These are phyloP conservation scores for Prunella himalayana DNA, from an alignment of 2,113 vertebrate genomes.

Conservation along the genomic window DNA sequence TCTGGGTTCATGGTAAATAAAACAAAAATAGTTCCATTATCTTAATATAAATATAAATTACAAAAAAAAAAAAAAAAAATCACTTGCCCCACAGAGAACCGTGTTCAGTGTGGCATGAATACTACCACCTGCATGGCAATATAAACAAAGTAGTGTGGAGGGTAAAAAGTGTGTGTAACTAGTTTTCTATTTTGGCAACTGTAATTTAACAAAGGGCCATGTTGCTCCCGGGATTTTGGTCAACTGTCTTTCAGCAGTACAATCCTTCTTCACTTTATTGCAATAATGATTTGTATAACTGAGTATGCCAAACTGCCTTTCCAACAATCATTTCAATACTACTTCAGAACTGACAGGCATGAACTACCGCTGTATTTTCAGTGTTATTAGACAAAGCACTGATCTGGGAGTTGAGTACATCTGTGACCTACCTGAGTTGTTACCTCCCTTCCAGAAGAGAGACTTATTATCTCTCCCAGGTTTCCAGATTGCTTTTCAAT, in stretches of 20 bases:
- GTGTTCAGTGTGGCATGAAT: background rate
- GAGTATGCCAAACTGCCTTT: background rate
- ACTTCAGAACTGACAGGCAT: background rate
- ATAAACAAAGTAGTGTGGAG: background rate
- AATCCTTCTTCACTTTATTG: background rate
- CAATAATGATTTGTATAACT: background rate
- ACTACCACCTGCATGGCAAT: background rate
- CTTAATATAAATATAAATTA: background rate
- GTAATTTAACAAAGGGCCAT: background rate
- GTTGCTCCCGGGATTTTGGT: background rate
- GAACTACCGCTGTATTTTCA: background rate
- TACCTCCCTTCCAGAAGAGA: background rate
- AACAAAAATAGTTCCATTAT: background rate
- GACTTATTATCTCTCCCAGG: background rate
- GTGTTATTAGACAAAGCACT: background rate
- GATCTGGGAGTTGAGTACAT: background rate
- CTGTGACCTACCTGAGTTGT: background rate
- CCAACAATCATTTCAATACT: background rate
- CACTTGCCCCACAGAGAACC: background rate
- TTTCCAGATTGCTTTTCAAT: conserved; percentile 42
- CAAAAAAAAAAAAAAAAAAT: background rate
- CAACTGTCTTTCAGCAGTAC: background rate
- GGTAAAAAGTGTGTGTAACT: background rate
- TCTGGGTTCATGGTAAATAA: background rate
- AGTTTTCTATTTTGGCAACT: background rate